Percentiles rank a stretch among this genome's conserved stretches.
Conservation (phyloP, 2,888 invertebrate species). For the Caenorhabditis wallacei region DNA sequence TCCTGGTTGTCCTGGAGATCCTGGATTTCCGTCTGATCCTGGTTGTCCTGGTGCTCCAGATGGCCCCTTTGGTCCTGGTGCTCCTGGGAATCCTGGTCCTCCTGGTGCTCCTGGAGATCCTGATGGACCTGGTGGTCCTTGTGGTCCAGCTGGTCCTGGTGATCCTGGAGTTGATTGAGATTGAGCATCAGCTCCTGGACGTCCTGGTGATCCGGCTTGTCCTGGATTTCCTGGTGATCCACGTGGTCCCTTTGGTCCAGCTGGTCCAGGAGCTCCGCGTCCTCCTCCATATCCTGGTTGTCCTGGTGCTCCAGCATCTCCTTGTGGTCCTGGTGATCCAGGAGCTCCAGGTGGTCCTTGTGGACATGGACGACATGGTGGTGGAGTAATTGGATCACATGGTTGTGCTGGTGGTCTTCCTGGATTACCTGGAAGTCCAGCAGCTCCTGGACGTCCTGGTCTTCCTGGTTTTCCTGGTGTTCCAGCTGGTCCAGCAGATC, state of each 20-base stretch:
- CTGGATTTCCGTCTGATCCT: conserved; percentile 66
- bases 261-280: conserved; percentile 66
- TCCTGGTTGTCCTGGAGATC: conserved; percentile 72
- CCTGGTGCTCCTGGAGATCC: conserved; percentile 71
- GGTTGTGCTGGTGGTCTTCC: conserved; percentile 68
- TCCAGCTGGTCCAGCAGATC: conserved; percentile 76
- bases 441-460: conserved; percentile 70
- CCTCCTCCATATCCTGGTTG: conserved; percentile 72
- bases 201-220: conserved; percentile 64
- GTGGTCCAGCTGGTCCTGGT: conserved; percentile 70
- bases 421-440: conserved; percentile 73
- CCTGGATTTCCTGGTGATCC: conserved; percentile 75
- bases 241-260: conserved; percentile 73
- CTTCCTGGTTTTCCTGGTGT: conserved; percentile 75
- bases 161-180: conserved; percentile 59
- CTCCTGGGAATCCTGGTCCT: conserved; percentile 68
- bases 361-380: conserved; percentile 72
- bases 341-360: conserved; percentile 73
- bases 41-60: conserved; percentile 71
- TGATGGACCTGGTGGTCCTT: conserved; percentile 67
- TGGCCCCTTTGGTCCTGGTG: conserved; percentile 72
- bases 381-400: conserved; percentile 69
- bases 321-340: conserved; percentile 71
- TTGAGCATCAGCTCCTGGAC: conserved; percentile 66
- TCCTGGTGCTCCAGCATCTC: conserved; percentile 68